Evolutionary conservation across 2,797 vertebrate species (phyloP), one percentile per base, ranked within the genome.

Genomic region (Gastrophryne carolinensis): DNA sequence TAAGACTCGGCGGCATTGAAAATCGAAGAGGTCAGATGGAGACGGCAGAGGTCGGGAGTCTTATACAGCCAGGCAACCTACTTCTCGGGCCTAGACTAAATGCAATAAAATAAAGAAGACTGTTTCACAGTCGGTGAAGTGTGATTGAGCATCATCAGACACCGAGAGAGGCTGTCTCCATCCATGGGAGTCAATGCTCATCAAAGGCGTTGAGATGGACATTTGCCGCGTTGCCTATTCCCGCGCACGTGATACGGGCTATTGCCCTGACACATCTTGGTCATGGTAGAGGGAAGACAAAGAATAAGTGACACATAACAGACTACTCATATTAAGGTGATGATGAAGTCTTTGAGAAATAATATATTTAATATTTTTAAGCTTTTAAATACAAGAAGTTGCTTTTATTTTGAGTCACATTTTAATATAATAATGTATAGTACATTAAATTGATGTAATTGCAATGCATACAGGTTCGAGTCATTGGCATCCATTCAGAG

Each of bases 21-120:
- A 80, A 77, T 77, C 69, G 64, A 58, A 77, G 58, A 77, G 69
- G 79, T 64, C 62, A 64, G 44, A 68, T 77, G 60, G 72, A 73
- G 69, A 63, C 69, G 66, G 73, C 75, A 72, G 52, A 69, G 79
- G 79, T 77, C 60, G 60, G 63, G 49, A 9, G 57, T 58, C 12
- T 70, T 58, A 19, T 35, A 19, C 26, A 37, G 24, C 37, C 35
- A 30, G 10, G 5, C 19, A 49, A 37, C 39, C 54, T 47, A 61
- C 35, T 6, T 17, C 9, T 58, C 39, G 1, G 2, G 67, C 3
- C 7, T 60, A 17, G 75, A 24, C 23, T 44, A 77, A 60, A 62
- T 1, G 58, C 44, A 5, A 1, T 66, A 29, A 44, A 73, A 24
- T 57, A 37, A 69, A n/a, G 64, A 53, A 54, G 49, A 44, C n/a